Percentiles rank a stretch among this genome's conserved stretches.
Evolutionary conservation across 37 sponge, comb jelly and placozoan species (phyloP).

Genomic region (Cliona cf. orientalis): DNA sequence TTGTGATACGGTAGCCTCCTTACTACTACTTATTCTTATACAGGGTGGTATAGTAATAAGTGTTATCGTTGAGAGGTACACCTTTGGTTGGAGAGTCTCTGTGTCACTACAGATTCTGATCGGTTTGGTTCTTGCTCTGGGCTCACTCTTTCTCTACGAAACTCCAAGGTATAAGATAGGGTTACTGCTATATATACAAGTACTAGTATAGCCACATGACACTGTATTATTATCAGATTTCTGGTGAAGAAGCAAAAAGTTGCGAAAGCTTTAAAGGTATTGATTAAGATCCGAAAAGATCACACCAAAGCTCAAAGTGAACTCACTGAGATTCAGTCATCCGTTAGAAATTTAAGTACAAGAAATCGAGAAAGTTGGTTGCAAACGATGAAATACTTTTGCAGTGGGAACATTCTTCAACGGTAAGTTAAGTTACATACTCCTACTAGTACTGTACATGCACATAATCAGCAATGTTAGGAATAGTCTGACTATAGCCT

Average conservation of each 20-base stretch:
- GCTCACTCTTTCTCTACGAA: neutral
- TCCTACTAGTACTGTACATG: no score
- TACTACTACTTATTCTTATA: neutral
- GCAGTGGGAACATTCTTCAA: no score
- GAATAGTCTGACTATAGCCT: no score
- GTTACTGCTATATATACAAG: no score
- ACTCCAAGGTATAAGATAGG: neutral
- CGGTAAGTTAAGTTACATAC: no score
- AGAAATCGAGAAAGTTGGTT: no score
- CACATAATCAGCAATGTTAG: constrained; percentile 22
- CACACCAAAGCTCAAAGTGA: neutral
- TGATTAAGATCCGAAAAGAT: constrained; percentile 1
- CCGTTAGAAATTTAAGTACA: no score
- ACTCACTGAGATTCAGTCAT: neutral
- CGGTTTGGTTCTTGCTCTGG: neutral
- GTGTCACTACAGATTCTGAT: neutral
- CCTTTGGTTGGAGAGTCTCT: neutral
- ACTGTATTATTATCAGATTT: constrained; percentile 17
- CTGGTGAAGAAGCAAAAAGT: constrained; percentile 8
- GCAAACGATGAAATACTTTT: no score
- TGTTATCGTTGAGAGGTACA: neutral
- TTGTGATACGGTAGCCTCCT: neutral
- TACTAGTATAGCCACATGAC: no score
- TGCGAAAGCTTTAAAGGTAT: neutral
- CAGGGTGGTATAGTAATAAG: neutral